Conservation (phyloP, 2,797 vertebrate genomes). For the Acipenser transmontanus region DNA sequence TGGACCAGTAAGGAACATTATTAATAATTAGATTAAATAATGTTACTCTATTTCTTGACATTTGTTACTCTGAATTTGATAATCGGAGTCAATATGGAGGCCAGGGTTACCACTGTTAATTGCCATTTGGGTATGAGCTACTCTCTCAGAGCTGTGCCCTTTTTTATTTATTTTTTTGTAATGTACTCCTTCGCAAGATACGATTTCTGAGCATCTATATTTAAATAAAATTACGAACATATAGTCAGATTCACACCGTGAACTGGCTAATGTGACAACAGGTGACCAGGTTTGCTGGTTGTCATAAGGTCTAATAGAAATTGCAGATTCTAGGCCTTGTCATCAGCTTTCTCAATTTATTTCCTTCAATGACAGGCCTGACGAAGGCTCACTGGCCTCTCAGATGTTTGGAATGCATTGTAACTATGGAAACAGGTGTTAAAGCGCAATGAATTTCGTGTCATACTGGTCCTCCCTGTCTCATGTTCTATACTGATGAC, state of each 20-base stretch:
- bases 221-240: background rate
- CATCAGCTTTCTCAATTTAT: constrained; percentile 68
- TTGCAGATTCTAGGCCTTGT: constrained; percentile 56
- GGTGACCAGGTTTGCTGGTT: constrained; percentile 19
- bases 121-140: no score
- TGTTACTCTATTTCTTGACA: no score
- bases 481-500: constrained; percentile 44
- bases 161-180: no score
- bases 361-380: constrained; percentile 65
- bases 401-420: constrained; percentile 65
- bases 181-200: no score
- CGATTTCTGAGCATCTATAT: no score
- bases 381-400: constrained; percentile 56
- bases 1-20: no score
- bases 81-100: no score
- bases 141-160: no score
- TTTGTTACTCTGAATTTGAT: no score
- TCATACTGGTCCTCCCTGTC: constrained; percentile 56
- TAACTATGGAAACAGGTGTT: constrained; percentile 78
- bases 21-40: no score
- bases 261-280: background rate
- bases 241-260: background rate
- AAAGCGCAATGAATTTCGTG: constrained; percentile 67
- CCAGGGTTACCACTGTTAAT: no score
- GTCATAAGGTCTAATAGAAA: constrained; percentile 42